Conservation (phyloP, 2,113 vertebrate species). For the Cinclus cinclus region DNA sequence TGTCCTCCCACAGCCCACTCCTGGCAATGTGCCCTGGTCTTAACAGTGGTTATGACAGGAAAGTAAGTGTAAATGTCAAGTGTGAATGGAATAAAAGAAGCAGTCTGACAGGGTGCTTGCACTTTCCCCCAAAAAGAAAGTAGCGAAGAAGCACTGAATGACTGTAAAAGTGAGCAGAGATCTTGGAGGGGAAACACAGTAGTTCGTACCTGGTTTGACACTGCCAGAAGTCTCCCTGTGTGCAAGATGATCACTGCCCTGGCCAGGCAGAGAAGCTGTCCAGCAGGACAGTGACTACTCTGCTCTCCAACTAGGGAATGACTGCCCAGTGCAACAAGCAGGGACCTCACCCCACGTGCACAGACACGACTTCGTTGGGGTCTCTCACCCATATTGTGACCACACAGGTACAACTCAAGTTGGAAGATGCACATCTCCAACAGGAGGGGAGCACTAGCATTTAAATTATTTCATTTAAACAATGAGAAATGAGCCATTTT, state of each 20-base stretch:
- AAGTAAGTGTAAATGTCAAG: neutral
- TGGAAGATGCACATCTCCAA: neutral
- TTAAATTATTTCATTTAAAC: neutral
- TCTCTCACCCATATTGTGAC: neutral
- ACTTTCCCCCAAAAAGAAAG: neutral
- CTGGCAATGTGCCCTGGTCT: neutral
- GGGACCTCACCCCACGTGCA: too few relatives aligned
- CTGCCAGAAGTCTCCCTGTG: neutral
- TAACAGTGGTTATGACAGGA: neutral
- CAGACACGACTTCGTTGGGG: accelerated
- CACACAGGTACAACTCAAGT: neutral
- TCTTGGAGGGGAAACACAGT: neutral
- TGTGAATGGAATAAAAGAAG: neutral
- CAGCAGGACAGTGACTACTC: neutral
- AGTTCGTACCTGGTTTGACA: neutral
- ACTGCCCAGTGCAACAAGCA: neutral
- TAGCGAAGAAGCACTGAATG: neutral
- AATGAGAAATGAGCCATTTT: neutral
- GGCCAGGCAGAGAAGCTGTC: neutral
- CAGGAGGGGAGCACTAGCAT: neutral
- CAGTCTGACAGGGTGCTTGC: neutral
- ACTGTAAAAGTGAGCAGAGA: neutral
- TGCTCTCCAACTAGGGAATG: neutral
- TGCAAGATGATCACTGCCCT: neutral
- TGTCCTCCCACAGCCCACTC: neutral